These are phyloP conservation scores for Ptychodera flava DNA, from an alignment of 35 echinoderm and acorn worm genomes.

Conservation along the genomic window DNA sequence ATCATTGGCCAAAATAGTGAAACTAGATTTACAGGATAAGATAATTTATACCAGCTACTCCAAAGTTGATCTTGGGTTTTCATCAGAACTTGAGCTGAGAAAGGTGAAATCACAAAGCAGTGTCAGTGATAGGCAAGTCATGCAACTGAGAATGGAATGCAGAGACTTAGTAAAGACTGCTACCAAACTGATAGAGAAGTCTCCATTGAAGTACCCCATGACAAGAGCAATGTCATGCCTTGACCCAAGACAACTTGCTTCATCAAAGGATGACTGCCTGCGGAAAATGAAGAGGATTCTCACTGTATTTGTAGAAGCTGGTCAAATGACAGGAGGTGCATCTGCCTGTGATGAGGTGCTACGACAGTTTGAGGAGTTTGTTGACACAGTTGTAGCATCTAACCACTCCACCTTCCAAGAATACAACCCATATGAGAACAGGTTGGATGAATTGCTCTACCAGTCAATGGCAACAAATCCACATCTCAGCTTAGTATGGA, in stretches of 20 bases:
- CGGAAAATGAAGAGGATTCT: not conserved
- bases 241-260: not conserved
- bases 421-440: not conserved
- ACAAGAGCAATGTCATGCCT: not conserved
- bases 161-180: not conserved
- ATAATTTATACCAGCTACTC: not conserved
- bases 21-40: not conserved
- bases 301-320: not conserved
- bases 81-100: not conserved
- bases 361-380: not conserved
- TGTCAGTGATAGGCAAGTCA: not conserved
- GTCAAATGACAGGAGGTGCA: not conserved
- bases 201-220: not conserved
- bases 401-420: too few species aligned
- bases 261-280: not conserved
- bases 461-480: not conserved
- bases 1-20: not conserved
- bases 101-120: not conserved
- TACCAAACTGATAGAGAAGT: not conserved
- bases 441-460: slow-evolving; percentile 5
- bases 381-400: not conserved
- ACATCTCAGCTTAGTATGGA: not conserved
- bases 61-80: not conserved
- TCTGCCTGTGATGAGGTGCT: not conserved
- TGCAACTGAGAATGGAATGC: not conserved